Evolutionary conservation across 2,113 vertebrate species (phyloP), one percentile per base, ranked within the genome.

Genomic region (Myotis brandtii): DNA sequence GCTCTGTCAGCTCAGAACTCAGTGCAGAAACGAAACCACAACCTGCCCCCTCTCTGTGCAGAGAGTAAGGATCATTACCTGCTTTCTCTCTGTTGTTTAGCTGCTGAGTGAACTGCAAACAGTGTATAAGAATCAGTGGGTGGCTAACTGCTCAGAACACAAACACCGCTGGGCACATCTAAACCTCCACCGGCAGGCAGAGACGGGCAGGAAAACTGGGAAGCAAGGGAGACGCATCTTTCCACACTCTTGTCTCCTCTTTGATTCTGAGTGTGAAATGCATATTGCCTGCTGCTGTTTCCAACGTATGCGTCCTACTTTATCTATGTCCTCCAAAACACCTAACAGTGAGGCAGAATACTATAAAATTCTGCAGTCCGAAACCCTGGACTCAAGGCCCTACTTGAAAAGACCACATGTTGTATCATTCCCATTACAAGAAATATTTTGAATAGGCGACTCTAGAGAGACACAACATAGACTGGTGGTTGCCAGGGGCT

Each of bases 171-270:
- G 10, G 32, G 81, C 21, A 21, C 2, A 48, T 9, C 69, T n/a
- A 21, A 83, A 21, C 3, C 3, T 40, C 6, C 46, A 8, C 3
- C 3, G 2, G 48, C 3, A 59, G n/a, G 17, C 59, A 0, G 9
- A 40, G 27, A 56, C 13, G 59, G n/a, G 52, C 12, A 17, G 34
- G 90, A 27, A 34, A 27, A 14, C 32, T 14, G 25, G 48, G 40
- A 5, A 75, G 18, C 11, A 30, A 7, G 59, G 18, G 69, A 46
- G 2, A 8, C 48, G 40, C 2, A 0, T 72, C 62, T 11, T 48
- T 34, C 16, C 40, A 72, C 11, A 30, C 2, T 34, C 75, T 18
- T 2, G 4, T 59, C 73, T 82, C 66, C 20, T 70, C 70, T 93
- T 82, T 54, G 76, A 59, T 32, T 76, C 83, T 34, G 5, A 1